phyloP scores from a whole-genome alignment of 2,797 vertebrate genomes.

The Sarcoramphus papa region DNA sequence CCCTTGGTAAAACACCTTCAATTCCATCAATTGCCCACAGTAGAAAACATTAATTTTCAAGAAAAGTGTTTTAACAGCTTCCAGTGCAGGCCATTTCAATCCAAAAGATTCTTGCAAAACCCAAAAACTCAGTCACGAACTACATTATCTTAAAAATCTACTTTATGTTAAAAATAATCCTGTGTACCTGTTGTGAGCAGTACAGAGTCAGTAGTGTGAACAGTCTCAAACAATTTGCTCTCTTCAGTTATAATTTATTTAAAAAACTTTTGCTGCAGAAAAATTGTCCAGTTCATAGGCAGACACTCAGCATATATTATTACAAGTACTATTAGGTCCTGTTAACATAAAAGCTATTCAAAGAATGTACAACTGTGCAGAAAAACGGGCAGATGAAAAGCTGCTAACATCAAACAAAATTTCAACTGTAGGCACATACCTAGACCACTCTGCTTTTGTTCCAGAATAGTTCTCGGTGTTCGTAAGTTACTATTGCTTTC shows the following conservation, averaged over 20 bases:
- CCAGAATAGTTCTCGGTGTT: slow-evolving; percentile 79
- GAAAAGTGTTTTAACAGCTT: not conserved
- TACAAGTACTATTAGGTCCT: slow-evolving; percentile 42
- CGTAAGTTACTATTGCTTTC: slow-evolving; percentile 81
- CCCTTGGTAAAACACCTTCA: not conserved
- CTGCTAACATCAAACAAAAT: not conserved
- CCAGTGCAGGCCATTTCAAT: not conserved
- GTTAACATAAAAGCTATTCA: slow-evolving; percentile 13
- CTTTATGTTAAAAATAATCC: not conserved
- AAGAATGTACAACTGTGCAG: not conserved
- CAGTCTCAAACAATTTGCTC: not conserved
- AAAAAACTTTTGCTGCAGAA: not conserved
- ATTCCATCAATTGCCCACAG: not conserved
- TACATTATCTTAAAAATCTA: not conserved
- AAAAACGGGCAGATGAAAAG: not conserved
- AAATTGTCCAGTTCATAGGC: not conserved
- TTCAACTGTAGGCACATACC: slow-evolving; percentile 77
- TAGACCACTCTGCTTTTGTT: slow-evolving; percentile 84
- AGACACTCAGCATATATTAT: not conserved
- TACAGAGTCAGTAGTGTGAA: not conserved
- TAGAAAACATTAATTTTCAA: not conserved
- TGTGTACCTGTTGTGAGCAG: not conserved
- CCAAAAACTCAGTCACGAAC: not conserved
- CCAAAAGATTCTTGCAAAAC: not conserved
- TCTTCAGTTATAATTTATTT: not conserved